Conservation (phyloP, 2,888 invertebrate genomes). For the Oasisia sp. region DNA sequence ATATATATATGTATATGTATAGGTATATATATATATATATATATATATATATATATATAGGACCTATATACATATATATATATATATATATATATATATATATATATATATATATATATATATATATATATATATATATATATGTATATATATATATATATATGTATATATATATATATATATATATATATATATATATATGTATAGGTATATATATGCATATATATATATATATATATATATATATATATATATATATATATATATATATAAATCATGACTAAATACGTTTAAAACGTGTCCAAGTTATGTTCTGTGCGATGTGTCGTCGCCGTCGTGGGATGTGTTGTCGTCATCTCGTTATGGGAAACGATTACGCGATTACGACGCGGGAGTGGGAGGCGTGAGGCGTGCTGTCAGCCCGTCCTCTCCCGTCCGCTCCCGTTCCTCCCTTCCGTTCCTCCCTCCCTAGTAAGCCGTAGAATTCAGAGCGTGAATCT, state of each 20-base stretch:
- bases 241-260: background rate
- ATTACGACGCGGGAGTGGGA: background rate
- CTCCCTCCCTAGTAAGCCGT: background rate
- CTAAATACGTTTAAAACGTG: no score
- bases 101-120: background rate
- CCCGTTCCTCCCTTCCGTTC: background rate
- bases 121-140: background rate
- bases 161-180: background rate
- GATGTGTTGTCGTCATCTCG: no score
- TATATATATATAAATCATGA: background rate
- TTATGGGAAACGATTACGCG: background rate
- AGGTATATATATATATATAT: background rate
- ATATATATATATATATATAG: no score
- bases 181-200: no score
- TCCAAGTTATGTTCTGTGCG: background rate
- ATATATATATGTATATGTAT: background rate
- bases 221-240: background rate
- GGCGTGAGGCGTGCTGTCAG: background rate
- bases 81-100: background rate
- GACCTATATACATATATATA: background rate
- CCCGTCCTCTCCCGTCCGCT: slow-evolving; percentile 4
- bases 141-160: background rate
- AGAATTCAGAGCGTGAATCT: background rate
- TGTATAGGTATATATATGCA: background rate
- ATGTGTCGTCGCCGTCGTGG: background rate